These are phyloP conservation scores for Eucriotettix oculatus DNA, from an alignment of 2,888 invertebrate genomes.

Conservation along the genomic window DNA sequence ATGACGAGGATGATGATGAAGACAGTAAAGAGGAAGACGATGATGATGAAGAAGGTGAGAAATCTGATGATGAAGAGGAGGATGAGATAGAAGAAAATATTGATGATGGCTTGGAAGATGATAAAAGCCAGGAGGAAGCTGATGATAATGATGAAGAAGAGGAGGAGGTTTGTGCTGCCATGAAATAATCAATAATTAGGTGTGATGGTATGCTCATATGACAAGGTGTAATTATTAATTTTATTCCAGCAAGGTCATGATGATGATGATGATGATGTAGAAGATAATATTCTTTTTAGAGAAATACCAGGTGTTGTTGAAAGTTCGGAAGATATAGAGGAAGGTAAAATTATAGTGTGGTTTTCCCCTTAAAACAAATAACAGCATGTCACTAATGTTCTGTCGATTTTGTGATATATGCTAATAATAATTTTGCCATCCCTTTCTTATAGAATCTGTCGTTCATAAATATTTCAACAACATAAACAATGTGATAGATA, in stretches of 20 bases:
- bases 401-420: no score
- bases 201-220: background rate
- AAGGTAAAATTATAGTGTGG: background rate
- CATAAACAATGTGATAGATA: no score
- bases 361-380: no score
- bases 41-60: constrained; percentile 1
- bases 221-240: no score
- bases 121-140: background rate
- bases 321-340: constrained; percentile 7
- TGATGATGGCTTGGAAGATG: constrained; percentile 1
- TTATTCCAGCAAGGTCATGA: background rate
- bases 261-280: background rate
- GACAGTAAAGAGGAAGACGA: constrained; percentile 12
- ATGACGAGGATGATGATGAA: constrained; percentile 22
- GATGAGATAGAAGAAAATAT: constrained; percentile 18
- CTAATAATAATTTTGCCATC: no score
- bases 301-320: constrained; percentile 7
- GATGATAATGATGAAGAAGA: background rate
- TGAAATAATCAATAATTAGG: background rate
- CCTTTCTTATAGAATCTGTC: no score
- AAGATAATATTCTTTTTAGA: background rate
- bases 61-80: constrained; percentile 10
- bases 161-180: background rate
- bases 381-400: no score
- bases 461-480: no score